These are phyloP conservation scores for Noctilio leporinus DNA, from an alignment of 2,113 vertebrate species.

Conservation along the genomic window DNA sequence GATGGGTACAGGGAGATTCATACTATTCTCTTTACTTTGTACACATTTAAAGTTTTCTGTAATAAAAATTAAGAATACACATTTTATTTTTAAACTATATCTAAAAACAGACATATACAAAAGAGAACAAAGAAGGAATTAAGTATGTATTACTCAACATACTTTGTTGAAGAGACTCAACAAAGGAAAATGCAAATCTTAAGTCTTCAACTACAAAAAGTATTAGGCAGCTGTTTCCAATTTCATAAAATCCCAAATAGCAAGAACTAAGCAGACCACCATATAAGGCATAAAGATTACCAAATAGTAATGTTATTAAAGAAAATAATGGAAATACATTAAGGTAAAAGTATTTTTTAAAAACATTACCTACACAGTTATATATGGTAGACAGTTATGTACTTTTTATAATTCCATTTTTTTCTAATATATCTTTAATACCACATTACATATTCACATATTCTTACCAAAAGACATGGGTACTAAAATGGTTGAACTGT, in stretches of 20 bases:
- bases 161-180: background rate
- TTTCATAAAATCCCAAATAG: background rate
- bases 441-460: background rate
- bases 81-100: conserved; percentile 15
- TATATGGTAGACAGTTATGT: background rate
- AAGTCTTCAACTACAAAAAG: background rate
- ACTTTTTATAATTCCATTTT: background rate
- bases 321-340: background rate
- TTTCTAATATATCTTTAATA: background rate
- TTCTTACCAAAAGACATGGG: background rate
- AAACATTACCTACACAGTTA: background rate
- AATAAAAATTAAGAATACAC: conserved; percentile 21
- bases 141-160: background rate
- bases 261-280: background rate
- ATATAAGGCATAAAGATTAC: background rate
- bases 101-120: background rate
- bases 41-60: background rate
- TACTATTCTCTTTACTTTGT: background rate
- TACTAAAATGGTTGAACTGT: background rate
- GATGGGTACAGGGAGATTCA: background rate
- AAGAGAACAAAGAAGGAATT: background rate
- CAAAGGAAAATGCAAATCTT: background rate
- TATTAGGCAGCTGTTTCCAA: background rate
- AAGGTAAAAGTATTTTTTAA: background rate
- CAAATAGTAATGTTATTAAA: background rate